Base-by-base conservation (phyloP, 1,140 invertebrate genomes). In the Calephelis nemesis region DNA sequence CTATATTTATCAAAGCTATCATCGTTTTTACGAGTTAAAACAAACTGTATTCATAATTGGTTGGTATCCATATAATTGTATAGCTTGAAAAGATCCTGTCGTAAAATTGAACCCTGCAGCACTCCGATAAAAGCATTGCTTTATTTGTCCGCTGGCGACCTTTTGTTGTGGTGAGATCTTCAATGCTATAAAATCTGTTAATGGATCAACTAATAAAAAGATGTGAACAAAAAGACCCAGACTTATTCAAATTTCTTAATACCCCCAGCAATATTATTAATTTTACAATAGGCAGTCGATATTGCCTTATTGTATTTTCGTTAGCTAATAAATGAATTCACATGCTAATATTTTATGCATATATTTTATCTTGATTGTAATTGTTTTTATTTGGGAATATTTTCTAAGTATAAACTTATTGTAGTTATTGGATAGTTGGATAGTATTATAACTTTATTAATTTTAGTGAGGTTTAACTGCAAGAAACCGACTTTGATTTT, bases 201-300 rank as follows among this genome's bases (percentile, higher is more conserved):
- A 87, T 87, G 82, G 84, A 81, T 74, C 82, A 70, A 83, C 79
- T 87, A 87, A 87, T 87, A 86, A 87, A 82, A 87, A 81, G 67
- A 70, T 70, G 68, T 65, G 69, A 76, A 83, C 74, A 83, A 85
- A 86, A 83, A 79, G 74, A 72, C 63, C 73, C 73, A 71, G 79
- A 74, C 73, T 68, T 79, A 85, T 88, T 85, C 77, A 77, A 81
- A 82, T 79, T 77, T 74, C 68, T 83, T 82, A 84, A 86, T 79
- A 75, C 75, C 75, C 74, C 72, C 65, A 73, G 73, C 74, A 74
- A 82, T 84, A 81, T 77, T 75, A 75, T 75, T 75, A 72, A 63
- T 67, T 67, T 78, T 63, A 77, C 80, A 77, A 81, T 78, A 30
- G 65, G 47, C 50, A 40, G 47, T 63, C 71, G 52, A 71, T 74